Percentiles rank a stretch among this genome's conserved stretches.
These are phyloP conservation scores for Dunckerocampus dactyliophorus DNA, from an alignment of 2,113 vertebrate genomes.

Conservation along the genomic window DNA sequence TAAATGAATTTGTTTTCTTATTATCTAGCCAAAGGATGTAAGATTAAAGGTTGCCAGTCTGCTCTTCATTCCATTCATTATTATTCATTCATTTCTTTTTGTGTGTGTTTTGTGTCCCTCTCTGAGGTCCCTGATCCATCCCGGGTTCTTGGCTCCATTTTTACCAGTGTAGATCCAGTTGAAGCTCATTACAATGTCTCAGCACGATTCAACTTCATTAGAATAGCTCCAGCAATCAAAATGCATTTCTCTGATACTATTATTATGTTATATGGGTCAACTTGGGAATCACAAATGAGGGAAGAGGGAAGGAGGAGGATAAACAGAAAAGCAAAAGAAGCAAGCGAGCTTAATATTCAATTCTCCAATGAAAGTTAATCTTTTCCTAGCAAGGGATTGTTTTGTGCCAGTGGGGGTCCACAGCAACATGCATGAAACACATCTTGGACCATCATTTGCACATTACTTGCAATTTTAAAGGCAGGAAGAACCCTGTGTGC, in stretches of 20 bases:
- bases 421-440: constrained; percentile 52
- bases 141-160: not conserved
- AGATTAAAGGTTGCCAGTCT: no score
- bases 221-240: constrained; percentile 19
- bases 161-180: not conserved
- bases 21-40: no score
- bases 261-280: constrained; percentile 51
- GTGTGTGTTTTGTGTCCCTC: no score
- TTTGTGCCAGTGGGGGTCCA: constrained; percentile 46
- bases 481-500: constrained; percentile 36
- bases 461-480: constrained; percentile 61
- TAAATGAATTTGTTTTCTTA: no score
- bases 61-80: no score
- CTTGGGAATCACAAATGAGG: constrained; percentile 36
- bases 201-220: constrained; percentile 46
- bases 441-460: constrained; percentile 45
- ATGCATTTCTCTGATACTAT: constrained; percentile 29
- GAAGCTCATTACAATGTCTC: constrained; percentile 10
- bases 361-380: constrained; percentile 49
- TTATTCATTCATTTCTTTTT: no score
- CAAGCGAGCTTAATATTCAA: constrained; percentile 42
- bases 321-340: constrained; percentile 36
- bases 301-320: constrained; percentile 14
- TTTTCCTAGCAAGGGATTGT: constrained; percentile 41
- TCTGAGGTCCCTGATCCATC: no score